Base-by-base conservation (phyloP, 2,113 vertebrate genomes). In the Serilophus lunatus region DNA sequence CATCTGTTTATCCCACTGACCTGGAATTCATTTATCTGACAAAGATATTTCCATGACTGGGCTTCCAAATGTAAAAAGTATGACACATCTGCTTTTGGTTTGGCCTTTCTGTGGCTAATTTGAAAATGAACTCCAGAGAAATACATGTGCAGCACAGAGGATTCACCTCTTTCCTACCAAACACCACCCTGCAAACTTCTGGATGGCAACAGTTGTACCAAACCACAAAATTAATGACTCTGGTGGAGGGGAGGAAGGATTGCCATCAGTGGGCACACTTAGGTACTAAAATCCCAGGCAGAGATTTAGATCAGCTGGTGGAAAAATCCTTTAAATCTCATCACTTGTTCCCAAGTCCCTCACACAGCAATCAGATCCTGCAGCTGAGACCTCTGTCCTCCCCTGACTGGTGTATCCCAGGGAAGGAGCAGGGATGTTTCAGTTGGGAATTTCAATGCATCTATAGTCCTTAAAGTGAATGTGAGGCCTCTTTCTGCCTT, bases 11-110 rank as follows among this genome's bases (percentile, higher is more conserved):
- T 94, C 71, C 91, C 82, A 59, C 24, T 83, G 83, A 93, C 87
- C 92, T 94, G 94, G 93, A 93, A 95, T 91, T 95, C 70, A 86
- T 95, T 94, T 95, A 65, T 94, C 82, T 90, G 75, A 83, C 68
- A 70, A 70, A 92, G 66, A 77, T 59, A 83, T 92, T 96, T 96
- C 92, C 94, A 87, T 40, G 42, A 47, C 13, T 44, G 75, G 87
- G 59, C 71, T 94, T 94, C 95, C 91, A 94, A 91, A 57, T 0
- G 3, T 35, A 54, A 47, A 44, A 88, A 83, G 91, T 19, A 88
- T 18, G 68, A 89, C 65, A 93, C 89, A 92, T 97, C 81, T 95
- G 94, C 81, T 95, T 94, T 93, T 83, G 91, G 77, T 91, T 95
- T 94, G 63, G 81, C 40, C 74, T 82, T 60, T 92, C 92, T 94